phyloP scores from a whole-genome alignment of 2,113 vertebrate genomes.

The Chionomys nivalis region DNA sequence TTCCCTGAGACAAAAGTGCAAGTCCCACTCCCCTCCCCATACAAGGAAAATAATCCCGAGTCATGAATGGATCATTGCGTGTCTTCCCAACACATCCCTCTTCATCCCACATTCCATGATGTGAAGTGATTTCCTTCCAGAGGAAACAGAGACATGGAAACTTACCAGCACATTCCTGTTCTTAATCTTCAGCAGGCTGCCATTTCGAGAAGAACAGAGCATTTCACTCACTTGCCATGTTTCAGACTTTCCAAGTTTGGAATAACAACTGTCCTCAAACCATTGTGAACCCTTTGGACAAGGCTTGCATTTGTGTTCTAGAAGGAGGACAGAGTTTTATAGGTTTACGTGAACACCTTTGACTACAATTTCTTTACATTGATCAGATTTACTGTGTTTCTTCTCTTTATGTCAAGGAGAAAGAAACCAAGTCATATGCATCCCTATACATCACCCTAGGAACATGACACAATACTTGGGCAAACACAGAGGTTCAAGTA shows the following conservation, averaged over 20 bases:
- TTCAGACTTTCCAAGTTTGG: fast-evolving
- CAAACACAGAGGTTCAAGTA: not conserved
- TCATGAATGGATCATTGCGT: not conserved
- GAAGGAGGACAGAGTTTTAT: not conserved
- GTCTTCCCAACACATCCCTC: not conserved
- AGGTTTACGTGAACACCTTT: not conserved
- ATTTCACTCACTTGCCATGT: not conserved
- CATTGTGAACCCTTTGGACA: slow-evolving; percentile 58
- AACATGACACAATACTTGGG: not conserved
- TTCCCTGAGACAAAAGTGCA: not conserved
- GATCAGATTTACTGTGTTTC: not conserved
- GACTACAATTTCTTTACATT: not conserved
- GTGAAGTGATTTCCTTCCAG: not conserved
- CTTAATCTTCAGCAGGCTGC: slow-evolving; percentile 61
- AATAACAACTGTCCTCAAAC: slow-evolving; percentile 54
- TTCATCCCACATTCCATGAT: not conserved
- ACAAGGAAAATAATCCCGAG: not conserved
- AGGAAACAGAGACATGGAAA: not conserved
- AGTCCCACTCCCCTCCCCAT: not conserved
- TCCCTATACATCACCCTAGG: not conserved
- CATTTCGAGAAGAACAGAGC: slow-evolving; percentile 44
- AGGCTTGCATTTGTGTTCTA: slow-evolving; percentile 73
- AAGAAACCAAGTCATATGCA: not conserved
- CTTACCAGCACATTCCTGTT: slow-evolving; percentile 46
- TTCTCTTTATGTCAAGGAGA: not conserved